These are phyloP conservation scores for Synanthedon tipuliformis DNA, from an alignment of 2,888 invertebrate genomes.

Conservation along the genomic window DNA sequence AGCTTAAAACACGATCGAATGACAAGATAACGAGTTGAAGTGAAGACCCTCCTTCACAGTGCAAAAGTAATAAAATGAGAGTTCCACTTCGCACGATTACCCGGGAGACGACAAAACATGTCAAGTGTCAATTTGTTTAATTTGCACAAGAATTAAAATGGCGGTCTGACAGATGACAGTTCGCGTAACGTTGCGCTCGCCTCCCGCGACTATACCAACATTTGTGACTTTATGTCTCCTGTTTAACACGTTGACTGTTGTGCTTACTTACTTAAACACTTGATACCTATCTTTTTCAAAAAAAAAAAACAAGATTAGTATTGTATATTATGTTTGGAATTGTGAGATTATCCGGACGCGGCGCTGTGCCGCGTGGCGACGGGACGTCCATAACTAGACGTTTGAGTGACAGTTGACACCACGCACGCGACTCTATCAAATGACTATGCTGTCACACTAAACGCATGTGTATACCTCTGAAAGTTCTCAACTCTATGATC, in stretches of 20 bases:
- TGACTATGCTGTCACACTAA: not conserved
- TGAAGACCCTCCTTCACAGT: slow-evolving; percentile 24
- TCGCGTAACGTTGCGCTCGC: slow-evolving; percentile 26
- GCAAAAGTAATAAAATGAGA: slow-evolving; percentile 45
- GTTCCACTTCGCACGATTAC: slow-evolving; percentile 54
- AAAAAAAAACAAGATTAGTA: not conserved
- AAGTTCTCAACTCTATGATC: not conserved
- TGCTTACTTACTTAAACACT: not conserved
- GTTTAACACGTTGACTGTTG: not conserved
- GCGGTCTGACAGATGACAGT: slow-evolving; percentile 56
- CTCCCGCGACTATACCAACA: slow-evolving; percentile 4
- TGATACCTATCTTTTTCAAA: not conserved
- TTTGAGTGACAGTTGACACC: slow-evolving; percentile 47
- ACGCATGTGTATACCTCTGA: not conserved
- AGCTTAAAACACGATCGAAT: slow-evolving; percentile 15
- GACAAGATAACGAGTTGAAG: slow-evolving; percentile 20
- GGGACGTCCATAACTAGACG: slow-evolving; percentile 40
- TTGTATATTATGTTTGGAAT: slow-evolving; percentile 43
- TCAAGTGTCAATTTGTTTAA: slow-evolving; percentile 64
- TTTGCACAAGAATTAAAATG: slow-evolving; percentile 58
- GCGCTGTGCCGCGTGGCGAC: slow-evolving; percentile 36
- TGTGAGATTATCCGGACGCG: slow-evolving; percentile 30
- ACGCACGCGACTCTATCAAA: slow-evolving; percentile 10
- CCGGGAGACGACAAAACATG: slow-evolving; percentile 61
- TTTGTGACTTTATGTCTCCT: not conserved